These are phyloP conservation scores for Rhinopomastus cyanomelas DNA, from an alignment of 2,113 vertebrate species.

Conservation along the genomic window DNA sequence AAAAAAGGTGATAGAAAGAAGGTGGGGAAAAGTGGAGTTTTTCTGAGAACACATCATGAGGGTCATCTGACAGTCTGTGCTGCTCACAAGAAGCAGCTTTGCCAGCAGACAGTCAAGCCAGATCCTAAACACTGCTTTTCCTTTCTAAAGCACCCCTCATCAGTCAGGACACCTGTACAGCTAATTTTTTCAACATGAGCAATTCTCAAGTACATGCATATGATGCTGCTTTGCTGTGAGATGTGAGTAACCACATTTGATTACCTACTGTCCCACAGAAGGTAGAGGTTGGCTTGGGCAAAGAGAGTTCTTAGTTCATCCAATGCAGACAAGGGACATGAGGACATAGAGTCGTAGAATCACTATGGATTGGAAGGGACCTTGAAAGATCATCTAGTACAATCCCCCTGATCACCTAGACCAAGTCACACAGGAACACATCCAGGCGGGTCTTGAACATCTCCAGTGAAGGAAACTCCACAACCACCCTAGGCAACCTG, in stretches of 20 bases:
- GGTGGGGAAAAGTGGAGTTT: neutral
- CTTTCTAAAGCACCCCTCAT: neutral
- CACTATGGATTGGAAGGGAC: too few relatives aligned
- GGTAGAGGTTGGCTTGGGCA: neutral
- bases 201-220: neutral
- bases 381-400: too few relatives aligned
- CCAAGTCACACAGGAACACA: too few relatives aligned
- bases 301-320: neutral
- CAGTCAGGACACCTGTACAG: neutral
- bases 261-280: fast-evolving
- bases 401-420: too few relatives aligned
- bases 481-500: too few relatives aligned
- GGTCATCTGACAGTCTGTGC: fast-evolving
- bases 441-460: too few relatives aligned
- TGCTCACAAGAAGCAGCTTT: neutral
- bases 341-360: too few relatives aligned
- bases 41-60: neutral
- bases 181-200: slow-evolving; percentile 1
- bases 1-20: neutral
- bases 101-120: neutral
- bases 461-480: too few relatives aligned
- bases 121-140: neutral
- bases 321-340: fast-evolving
- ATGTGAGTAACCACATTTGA: neutral
- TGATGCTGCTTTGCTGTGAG: neutral